Base-by-base conservation (phyloP, 2,113 vertebrate genomes). In the Sylvietta virens region DNA sequence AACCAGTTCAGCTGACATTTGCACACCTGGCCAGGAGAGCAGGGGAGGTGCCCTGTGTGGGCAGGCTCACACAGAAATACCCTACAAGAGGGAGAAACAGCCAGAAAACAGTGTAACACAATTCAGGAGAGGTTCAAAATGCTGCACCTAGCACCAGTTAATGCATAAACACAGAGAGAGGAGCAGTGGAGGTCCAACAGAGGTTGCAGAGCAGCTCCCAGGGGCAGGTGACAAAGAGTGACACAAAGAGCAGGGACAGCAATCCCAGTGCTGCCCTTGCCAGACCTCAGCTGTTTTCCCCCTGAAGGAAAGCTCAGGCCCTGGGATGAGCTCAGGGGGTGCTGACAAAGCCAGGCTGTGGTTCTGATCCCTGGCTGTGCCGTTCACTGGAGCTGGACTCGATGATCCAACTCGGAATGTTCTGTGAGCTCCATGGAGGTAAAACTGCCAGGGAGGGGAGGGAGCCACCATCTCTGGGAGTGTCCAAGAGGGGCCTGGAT, bases 351-450 rank as follows among this genome's bases (percentile, higher is more conserved):
- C 45, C 83, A 44, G 7, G 33, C 0, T 42, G 21, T 13, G 51
- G 3, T 8, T 57, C 44, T 26, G 51, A 27, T 12, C 37, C 37
- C 31, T 26, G 22, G 1, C 3, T 37, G 44, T 58, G 71, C 17
- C 11, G 2, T 35, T 48, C 71, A 16, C 60, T 30, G 3, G 35
- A 19, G 42, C 15, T 21, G 24, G 35, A 11, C 24, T 11, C 1
- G 0, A 4, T 10, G 62, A 15, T 39, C 45, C 53, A 19, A 2
- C 37, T 10, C 0, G 0, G 62, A 77, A 28, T 33, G 4, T 45
- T 60, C 27, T 7, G 14, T 18, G 27, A 51, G 0, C 14, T 77
- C 45, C 33, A 13, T 4, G 28, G 13, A 27, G 45, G 27, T 5
- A 5, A 5, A 74, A 7, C 6, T 53, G 24, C 24, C 53, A 47